Conservation (phyloP, 1,140 invertebrate species). For the Pseudomyrmex dendroicus region DNA sequence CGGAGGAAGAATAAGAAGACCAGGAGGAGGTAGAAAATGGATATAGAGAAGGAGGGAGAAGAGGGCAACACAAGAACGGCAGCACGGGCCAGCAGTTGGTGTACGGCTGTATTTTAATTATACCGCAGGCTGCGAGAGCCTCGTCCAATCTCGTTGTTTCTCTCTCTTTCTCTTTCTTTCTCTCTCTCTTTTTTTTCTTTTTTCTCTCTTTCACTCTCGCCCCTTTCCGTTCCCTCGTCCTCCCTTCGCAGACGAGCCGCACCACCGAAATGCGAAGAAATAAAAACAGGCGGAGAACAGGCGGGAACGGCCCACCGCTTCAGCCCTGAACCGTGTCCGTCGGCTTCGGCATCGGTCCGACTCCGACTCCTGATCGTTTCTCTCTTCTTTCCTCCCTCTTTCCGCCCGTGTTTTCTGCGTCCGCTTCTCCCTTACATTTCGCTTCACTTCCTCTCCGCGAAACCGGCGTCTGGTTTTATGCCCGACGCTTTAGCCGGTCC, state of each 20-base stretch:
- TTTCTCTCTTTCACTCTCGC: slow-evolving; percentile 50
- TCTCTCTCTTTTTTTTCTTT: slow-evolving; percentile 49
- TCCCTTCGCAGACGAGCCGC: slow-evolving; percentile 68
- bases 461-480: slow-evolving; percentile 30
- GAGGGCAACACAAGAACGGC: slow-evolving; percentile 66
- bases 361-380: slow-evolving; percentile 72
- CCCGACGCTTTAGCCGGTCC: background rate
- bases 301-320: slow-evolving; percentile 78
- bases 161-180: slow-evolving; percentile 51
- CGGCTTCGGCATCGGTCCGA: slow-evolving; percentile 71
- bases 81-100: slow-evolving; percentile 77
- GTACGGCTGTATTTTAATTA: slow-evolving; percentile 84
- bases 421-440: slow-evolving; percentile 19
- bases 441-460: slow-evolving; percentile 31
- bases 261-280: slow-evolving; percentile 79
- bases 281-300: slow-evolving; percentile 73
- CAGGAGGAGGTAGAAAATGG: slow-evolving; percentile 47
- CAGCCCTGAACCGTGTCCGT: slow-evolving; percentile 76
- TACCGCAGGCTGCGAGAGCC: slow-evolving; percentile 77
- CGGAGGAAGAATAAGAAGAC: slow-evolving; percentile 25
- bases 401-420: background rate
- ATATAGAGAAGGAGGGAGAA: slow-evolving; percentile 58
- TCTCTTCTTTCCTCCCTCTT: slow-evolving; percentile 68
- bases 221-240: slow-evolving; percentile 38
- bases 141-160: slow-evolving; percentile 75